These are phyloP conservation scores for Bombus pascuorum DNA, from an alignment of 1,140 invertebrate species.

Conservation along the genomic window DNA sequence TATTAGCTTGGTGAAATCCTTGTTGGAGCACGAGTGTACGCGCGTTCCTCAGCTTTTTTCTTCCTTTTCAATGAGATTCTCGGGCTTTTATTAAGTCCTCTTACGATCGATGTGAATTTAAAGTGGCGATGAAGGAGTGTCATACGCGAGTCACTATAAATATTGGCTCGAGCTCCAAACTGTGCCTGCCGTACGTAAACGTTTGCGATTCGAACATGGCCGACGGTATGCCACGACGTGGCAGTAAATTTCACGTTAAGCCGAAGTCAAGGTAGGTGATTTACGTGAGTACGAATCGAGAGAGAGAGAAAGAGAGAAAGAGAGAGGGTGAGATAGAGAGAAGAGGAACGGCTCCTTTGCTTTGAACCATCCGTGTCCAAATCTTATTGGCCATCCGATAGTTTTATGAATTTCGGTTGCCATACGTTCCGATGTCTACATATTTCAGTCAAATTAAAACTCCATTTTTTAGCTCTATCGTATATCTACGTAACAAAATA, in stretches of 20 bases:
- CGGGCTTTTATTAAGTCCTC: constrained; percentile 5
- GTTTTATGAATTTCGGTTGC: constrained; percentile 13
- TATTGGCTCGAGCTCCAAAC: constrained; percentile 47
- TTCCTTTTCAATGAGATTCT: background rate
- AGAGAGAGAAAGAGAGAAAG: background rate
- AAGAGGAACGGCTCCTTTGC: constrained; percentile 28
- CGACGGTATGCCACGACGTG: constrained; percentile 59
- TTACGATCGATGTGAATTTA: constrained; percentile 37
- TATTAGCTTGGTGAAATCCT: constrained; percentile 26
- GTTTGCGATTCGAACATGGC: constrained; percentile 63
- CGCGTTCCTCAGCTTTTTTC: background rate
- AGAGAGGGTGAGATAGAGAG: background rate
- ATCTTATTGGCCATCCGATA: constrained; percentile 35
- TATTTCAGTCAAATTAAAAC: constrained; percentile 11
- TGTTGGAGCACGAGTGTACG: background rate
- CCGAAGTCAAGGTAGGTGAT: constrained; percentile 67
- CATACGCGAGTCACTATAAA: constrained; percentile 52
- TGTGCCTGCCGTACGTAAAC: constrained; percentile 57
- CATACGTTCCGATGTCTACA: background rate
- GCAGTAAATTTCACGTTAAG: constrained; percentile 75
- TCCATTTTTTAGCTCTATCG: background rate
- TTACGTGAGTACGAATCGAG: constrained; percentile 64
- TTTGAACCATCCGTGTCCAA: constrained; percentile 36
- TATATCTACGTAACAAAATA: too few relatives aligned
- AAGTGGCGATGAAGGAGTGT: constrained; percentile 37